phyloP scores from a whole-genome alignment of 1,140 invertebrate species.

The Tetramorium parvispinum region DNA sequence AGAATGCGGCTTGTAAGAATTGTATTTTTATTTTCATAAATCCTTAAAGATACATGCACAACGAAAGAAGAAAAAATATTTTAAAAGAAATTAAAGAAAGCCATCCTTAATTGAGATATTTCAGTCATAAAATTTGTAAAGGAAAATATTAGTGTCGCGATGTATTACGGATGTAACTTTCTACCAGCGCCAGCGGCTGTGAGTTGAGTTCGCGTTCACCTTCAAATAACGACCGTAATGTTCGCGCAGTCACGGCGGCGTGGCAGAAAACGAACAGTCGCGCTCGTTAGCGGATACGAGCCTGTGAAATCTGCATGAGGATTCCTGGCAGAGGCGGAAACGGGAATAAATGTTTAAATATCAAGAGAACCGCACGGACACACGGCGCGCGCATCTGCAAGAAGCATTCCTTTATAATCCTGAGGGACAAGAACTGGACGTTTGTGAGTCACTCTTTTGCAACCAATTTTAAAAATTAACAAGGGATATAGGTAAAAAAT shows the following conservation, averaged over 20 bases:
- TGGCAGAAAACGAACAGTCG: slow-evolving; percentile 49
- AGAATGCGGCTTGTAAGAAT: background rate
- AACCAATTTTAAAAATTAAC: slow-evolving; percentile 14
- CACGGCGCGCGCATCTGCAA: background rate
- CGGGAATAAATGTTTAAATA: slow-evolving; percentile 51
- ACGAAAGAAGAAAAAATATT: background rate
- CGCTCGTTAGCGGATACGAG: slow-evolving; percentile 44
- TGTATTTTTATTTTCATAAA: background rate
- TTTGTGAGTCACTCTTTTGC: background rate
- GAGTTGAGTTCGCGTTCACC: slow-evolving; percentile 10
- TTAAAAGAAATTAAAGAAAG: background rate
- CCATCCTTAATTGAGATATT: background rate
- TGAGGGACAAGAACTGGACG: slow-evolving; percentile 3
- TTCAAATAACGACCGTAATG: slow-evolving; percentile 42
- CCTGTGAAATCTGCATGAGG: slow-evolving; percentile 47
- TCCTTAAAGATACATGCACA: background rate
- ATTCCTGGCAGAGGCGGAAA: slow-evolving; percentile 36
- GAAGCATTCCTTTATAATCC: slow-evolving; percentile 24
- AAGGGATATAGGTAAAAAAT: background rate
- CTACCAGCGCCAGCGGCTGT: background rate
- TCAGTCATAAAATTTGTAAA: slow-evolving; percentile 20
- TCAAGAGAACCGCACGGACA: background rate
- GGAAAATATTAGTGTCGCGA: slow-evolving; percentile 19
- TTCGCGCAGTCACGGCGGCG: slow-evolving; percentile 41
- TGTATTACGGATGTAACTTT: background rate